Evolutionary conservation across 2,113 vertebrate species (phyloP), one percentile per base, ranked within the genome.

Genomic region (Neotoma lepida): DNA sequence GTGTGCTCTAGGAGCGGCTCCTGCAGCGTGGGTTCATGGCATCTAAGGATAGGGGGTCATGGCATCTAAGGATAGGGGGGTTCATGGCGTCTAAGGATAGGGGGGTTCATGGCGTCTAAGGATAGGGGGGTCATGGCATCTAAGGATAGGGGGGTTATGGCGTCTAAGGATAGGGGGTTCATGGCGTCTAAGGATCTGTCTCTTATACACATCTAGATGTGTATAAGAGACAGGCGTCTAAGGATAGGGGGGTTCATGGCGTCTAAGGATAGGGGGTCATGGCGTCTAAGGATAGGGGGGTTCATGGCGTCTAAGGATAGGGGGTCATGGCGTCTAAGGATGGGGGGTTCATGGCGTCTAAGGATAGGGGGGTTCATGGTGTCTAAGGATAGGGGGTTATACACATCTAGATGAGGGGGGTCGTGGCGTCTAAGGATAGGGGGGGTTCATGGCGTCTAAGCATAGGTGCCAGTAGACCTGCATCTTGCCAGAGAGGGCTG

Each of bases 121-220:
- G n/a, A n/a, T n/a, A n/a, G n/a, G n/a, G n/a, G n/a, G n/a, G n/a
- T n/a, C n/a, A n/a, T n/a, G n/a, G n/a, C n/a, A n/a, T n/a, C n/a
- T n/a, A n/a, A n/a, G n/a, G n/a, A 4, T 13, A 10, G 7, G 9
- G 46, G n/a, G 26, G 8, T 12, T 30, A 0, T 0, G 17, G 39
- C 28, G 49, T 81, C 73, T 71, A 15, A 81, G 74, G 10, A 4
- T 1, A 35, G 46, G 46, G 15, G 7, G 26, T 9, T 12, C n/a
- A 0, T 0, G 17, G 39, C 28, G 49, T 81, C 73, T 71, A 15
- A 81, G 74, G 10, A 4, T 1, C n/a, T n/a, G n/a, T n/a, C n/a
- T n/a, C n/a, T n/a, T n/a, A n/a, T n/a, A n/a, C n/a, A n/a, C n/a
- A n/a, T n/a, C n/a, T n/a, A n/a, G n/a, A n/a, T 49, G 46, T 30